A percentile compares a stretch with the other conserved stretches of the same genome.
These are phyloP conservation scores for Melanotaenia trifasciata DNA, from an alignment of 2,797 vertebrate species.

Conservation along the genomic window DNA sequence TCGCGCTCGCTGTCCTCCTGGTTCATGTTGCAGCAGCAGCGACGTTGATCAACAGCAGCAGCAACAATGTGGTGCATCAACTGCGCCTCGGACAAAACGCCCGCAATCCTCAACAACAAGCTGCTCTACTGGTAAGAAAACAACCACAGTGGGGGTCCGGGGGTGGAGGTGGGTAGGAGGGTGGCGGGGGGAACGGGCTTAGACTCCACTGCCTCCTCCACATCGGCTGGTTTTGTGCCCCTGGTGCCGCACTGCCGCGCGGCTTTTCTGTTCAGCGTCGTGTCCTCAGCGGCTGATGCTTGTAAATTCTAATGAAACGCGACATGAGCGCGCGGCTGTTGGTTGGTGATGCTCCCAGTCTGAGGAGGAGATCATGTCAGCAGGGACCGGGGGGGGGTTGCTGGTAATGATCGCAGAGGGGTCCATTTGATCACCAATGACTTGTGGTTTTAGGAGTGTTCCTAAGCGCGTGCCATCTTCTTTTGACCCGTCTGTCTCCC, in stretches of 20 bases:
- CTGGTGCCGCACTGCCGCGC: conserved; percentile 46
- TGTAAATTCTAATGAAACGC: conserved; percentile 28
- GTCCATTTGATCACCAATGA: not conserved
- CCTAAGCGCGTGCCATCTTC: not conserved
- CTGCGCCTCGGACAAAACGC: conserved; percentile 82
- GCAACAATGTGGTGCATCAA: conserved; percentile 83
- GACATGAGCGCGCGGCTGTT: conserved; percentile 14
- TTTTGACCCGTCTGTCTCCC: conserved; percentile 6
- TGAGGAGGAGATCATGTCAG: not conserved
- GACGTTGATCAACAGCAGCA: conserved; percentile 42
- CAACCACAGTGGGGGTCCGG: not conserved
- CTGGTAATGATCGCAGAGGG: not conserved
- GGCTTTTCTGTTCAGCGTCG: not conserved
- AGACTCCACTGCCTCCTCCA: not conserved
- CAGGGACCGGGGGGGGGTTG: too few relatives aligned
- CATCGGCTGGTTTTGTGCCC: conserved; percentile 8
- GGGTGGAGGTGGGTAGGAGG: not conserved
- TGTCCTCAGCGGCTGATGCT: conserved; percentile 11
- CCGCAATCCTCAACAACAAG: conserved; percentile 82
- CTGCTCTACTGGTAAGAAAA: conserved; percentile 80
- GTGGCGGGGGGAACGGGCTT: not conserved
- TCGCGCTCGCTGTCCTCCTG: conserved; percentile 32
- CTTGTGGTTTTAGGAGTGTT: not conserved
- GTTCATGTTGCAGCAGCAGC: conserved; percentile 30
- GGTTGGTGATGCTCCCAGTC: not conserved